Evolutionary conservation across 1,140 invertebrate species (phyloP), one percentile per base, ranked within the genome.

Genomic region (Homarus americanus): DNA sequence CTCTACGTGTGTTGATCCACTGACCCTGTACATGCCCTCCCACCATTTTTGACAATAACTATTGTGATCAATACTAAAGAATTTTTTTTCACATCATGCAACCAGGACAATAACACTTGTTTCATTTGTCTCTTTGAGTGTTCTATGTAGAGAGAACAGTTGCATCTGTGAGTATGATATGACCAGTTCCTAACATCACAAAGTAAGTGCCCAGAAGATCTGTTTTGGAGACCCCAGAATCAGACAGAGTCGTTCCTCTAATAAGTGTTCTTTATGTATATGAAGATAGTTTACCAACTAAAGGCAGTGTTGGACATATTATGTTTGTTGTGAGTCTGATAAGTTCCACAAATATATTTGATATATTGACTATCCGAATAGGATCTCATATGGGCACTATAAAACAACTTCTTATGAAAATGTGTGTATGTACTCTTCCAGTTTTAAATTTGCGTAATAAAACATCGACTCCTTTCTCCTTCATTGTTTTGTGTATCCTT

Each of bases 371-470:
- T 86, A 86, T 90, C 87, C 87, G 80, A 90, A 90, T 84, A 90
- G 87, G 87, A 90, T 90, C 87, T 90, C 87, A 75, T 41, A 90
- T 90, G 87, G 87, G 87, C 87, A 90, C 87, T 90, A 90, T 90
- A 90, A 90, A 83, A 72, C 75, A 88, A 80, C 87, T 90, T 89
- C 87, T 82, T 90, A 90, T 83, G 87, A 83, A 83, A 90, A 90
- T 90, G 87, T 90, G 82, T 90, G 87, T 90, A 69, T 90, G 87
- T 90, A 83, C 87, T 90, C 87, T 90, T 90, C 87, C 87, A 90
- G 82, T 90, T 90, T 90, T 75, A 90, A 75, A 90, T 90, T 90
- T 90, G 87, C 87, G 87, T 90, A 90, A 90, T 90, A 90, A 90
- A 90, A 90, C 82, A 90, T 90, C 82, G 87, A 90, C 87, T 90